Percentiles rank a stretch among this genome's conserved stretches.
Conservation (phyloP, 2,113 vertebrate genomes). For the Oncorhynchus clarkii region DNA sequence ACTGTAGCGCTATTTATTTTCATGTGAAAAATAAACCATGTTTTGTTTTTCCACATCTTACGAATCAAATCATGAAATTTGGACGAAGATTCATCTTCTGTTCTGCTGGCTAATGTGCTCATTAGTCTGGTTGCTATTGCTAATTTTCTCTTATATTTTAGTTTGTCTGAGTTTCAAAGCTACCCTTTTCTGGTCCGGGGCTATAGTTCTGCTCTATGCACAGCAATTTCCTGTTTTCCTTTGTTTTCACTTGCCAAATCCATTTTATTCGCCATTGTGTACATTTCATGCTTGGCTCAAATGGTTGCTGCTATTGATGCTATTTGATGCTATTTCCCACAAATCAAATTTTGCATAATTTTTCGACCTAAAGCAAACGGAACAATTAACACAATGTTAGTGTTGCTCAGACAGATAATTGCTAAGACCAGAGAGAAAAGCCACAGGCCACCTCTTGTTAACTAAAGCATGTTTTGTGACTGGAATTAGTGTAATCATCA, state of each 20-base stretch:
- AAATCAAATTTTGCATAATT: neutral
- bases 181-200: too few species aligned
- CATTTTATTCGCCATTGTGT: neutral
- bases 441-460: neutral
- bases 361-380: neutral
- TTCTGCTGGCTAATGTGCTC: neutral
- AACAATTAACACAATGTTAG: neutral
- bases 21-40: neutral
- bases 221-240: neutral
- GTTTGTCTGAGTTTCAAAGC: neutral
- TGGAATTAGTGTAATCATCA: neutral
- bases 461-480: neutral
- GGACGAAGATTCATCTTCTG: neutral
- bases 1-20: too few species aligned
- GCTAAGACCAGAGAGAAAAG: neutral
- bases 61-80: neutral
- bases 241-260: neutral
- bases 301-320: neutral
- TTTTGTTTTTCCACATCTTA: neutral
- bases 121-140: neutral
- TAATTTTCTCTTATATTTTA: neutral
- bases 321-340: neutral
- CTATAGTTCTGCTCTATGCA: neutral
- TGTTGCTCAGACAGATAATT: neutral
- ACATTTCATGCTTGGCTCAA: neutral